Percentiles rank a stretch among this genome's conserved stretches.
These are phyloP conservation scores for Corticium candelabrum DNA, from an alignment of 37 sponge, comb jelly and placozoan genomes.

Conservation along the genomic window DNA sequence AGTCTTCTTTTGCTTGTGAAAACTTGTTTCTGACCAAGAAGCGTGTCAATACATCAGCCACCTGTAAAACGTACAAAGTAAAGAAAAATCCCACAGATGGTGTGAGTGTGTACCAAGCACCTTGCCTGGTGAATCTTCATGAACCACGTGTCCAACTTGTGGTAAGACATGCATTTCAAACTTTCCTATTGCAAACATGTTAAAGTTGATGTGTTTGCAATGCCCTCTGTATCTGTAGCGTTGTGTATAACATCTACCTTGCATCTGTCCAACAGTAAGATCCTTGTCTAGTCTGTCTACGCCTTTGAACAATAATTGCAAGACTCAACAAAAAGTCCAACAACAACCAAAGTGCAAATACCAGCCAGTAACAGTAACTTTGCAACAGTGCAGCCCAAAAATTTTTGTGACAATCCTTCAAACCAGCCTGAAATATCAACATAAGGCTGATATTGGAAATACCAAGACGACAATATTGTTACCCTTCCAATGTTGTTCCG, in stretches of 20 bases:
- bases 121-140: constrained; percentile 83
- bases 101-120: constrained; percentile 16
- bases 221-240: background rate
- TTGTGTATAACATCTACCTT: constrained; percentile 76
- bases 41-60: constrained; percentile 37
- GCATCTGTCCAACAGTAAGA: constrained; percentile 82
- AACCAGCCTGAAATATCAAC: constrained; percentile 50
- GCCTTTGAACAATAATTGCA: constrained; percentile 16
- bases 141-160: constrained; percentile 67
- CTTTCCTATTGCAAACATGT: too few species aligned
- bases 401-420: constrained; percentile 51
- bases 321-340: background rate
- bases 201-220: too few species aligned
- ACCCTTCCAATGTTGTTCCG: constrained; percentile 66
- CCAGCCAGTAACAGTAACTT: constrained; percentile 70
- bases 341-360: background rate
- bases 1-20: constrained; percentile 32
- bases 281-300: constrained; percentile 83
- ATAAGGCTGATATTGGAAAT: background rate
- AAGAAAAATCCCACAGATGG: background rate
- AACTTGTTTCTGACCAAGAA: constrained; percentile 59
- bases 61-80: constrained; percentile 20
- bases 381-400: constrained; percentile 45
- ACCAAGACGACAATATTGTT: background rate
- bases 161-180: constrained; percentile 21